Evolutionary conservation across 2,888 invertebrate genomes (phyloP).

Genomic region (Torymus texanus): DNA sequence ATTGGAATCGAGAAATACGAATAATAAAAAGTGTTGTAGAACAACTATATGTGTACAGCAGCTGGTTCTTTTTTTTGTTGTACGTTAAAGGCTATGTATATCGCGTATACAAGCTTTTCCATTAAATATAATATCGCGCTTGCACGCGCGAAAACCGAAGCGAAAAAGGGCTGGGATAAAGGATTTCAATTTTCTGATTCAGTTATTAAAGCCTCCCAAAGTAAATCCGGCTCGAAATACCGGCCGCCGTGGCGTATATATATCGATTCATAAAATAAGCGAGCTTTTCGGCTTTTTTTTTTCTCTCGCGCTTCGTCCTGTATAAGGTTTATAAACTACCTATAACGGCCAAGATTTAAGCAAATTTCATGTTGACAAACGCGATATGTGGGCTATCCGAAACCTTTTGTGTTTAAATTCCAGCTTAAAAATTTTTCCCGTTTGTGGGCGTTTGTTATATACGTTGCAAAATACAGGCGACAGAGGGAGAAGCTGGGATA

Average conservation of each 20-base stretch:
- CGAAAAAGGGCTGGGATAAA: slow-evolving; percentile 19
- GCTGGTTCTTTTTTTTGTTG: no score
- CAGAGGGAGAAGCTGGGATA: no score
- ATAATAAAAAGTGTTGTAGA: no score
- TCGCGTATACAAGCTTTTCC: neutral
- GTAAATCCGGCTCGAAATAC: slow-evolving; percentile 16
- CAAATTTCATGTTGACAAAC: slow-evolving; percentile 20
- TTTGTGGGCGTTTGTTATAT: neutral
- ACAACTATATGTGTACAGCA: no score
- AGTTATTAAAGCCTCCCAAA: slow-evolving; percentile 36
- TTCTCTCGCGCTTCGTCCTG: no score
- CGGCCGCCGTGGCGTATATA: no score
- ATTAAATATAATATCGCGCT: neutral
- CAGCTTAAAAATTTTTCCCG: neutral
- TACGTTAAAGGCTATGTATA: no score
- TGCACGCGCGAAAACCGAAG: neutral
- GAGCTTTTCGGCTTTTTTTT: slow-evolving; percentile 6
- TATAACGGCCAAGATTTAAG: neutral
- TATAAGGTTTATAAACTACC: no score
- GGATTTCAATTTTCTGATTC: slow-evolving; percentile 43
- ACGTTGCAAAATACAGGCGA: no score
- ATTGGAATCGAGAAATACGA: no score
- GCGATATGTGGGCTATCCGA: neutral
- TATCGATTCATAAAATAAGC: slow-evolving; percentile 35
- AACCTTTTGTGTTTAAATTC: slow-evolving; percentile 15